Percentiles rank a stretch among this genome's conserved stretches.
phyloP scores from a whole-genome alignment of 64 coral and sea anemone species.

The Stylophora pistillata region DNA sequence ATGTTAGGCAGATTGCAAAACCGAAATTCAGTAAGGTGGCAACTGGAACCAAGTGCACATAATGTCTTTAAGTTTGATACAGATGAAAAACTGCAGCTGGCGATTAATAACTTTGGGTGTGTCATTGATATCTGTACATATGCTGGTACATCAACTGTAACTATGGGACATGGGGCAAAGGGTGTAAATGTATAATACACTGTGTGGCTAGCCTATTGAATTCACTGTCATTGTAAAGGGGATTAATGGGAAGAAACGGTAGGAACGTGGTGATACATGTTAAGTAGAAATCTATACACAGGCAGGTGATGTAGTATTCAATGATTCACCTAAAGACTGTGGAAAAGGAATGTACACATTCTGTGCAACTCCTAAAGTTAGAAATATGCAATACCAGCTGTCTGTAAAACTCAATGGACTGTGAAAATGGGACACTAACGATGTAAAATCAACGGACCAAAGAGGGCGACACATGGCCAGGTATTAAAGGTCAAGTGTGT shows the following conservation, averaged over 20 bases:
- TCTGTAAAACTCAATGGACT: too few relatives aligned
- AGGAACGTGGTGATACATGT: neutral
- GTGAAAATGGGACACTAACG: too few relatives aligned
- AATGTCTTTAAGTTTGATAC: neutral
- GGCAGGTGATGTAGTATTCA: too few relatives aligned
- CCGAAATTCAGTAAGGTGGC: too few relatives aligned
- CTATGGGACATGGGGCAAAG: neutral
- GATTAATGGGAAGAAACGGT: neutral
- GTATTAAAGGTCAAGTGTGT: too few relatives aligned
- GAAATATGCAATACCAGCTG: too few relatives aligned
- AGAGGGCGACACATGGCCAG: too few relatives aligned
- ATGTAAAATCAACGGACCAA: too few relatives aligned
- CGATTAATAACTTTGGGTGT: conserved; percentile 13
- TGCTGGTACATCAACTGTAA: conserved; percentile 14
- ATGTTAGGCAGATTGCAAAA: too few relatives aligned
- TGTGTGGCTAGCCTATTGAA: neutral
- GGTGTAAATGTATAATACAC: conserved; percentile 22
- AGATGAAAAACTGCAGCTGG: neutral
- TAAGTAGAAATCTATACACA: neutral
- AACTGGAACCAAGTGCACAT: conserved; percentile 21
- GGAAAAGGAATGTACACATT: too few relatives aligned
- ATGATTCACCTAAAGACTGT: too few relatives aligned
- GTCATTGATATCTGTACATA: neutral
- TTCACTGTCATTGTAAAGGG: neutral
- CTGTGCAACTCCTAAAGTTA: too few relatives aligned